A percentile compares a stretch with the other conserved stretches of the same genome.
Conservation (phyloP, 2,113 vertebrate genomes). For the Cercocebus atys region DNA sequence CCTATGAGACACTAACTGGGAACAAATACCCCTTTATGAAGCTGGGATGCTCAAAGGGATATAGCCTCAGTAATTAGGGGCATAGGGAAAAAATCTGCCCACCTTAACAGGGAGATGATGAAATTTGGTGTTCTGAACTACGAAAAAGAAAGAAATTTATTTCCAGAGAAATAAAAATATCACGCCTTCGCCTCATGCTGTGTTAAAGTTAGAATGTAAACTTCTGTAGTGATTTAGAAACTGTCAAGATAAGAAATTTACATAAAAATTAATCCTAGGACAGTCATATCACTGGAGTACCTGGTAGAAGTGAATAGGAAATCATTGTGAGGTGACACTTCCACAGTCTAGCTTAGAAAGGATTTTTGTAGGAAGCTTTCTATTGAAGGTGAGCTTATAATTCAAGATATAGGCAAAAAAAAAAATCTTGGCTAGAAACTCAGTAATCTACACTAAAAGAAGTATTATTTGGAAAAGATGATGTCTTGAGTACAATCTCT, state of each 20-base stretch:
- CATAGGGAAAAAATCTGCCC: neutral
- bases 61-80: neutral
- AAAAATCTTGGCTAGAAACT: neutral
- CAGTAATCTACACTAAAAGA: neutral
- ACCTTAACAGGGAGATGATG: neutral
- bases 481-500: neutral
- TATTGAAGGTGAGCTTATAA: neutral
- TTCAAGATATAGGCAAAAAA: neutral
- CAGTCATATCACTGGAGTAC: slow-evolving; percentile 14
- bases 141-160: neutral
- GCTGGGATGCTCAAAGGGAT: slow-evolving; percentile 27
- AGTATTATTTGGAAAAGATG: neutral
- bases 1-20: slow-evolving; percentile 48
- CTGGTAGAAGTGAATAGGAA: slow-evolving; percentile 14
- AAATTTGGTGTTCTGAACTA: neutral
- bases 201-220: slow-evolving; percentile 30
- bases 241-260: slow-evolving; percentile 55
- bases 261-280: slow-evolving; percentile 63
- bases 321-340: neutral
- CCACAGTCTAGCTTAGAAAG: neutral
- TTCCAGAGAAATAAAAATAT: slow-evolving; percentile 13
- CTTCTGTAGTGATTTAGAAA: slow-evolving; percentile 7
- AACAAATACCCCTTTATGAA: slow-evolving; percentile 51
- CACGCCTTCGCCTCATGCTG: neutral
- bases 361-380: slow-evolving; percentile 17